Percentiles rank a stretch among this genome's conserved stretches.
Evolutionary conservation across 2,113 vertebrate genomes (phyloP).

Genomic region (Thunnus maccoyii): DNA sequence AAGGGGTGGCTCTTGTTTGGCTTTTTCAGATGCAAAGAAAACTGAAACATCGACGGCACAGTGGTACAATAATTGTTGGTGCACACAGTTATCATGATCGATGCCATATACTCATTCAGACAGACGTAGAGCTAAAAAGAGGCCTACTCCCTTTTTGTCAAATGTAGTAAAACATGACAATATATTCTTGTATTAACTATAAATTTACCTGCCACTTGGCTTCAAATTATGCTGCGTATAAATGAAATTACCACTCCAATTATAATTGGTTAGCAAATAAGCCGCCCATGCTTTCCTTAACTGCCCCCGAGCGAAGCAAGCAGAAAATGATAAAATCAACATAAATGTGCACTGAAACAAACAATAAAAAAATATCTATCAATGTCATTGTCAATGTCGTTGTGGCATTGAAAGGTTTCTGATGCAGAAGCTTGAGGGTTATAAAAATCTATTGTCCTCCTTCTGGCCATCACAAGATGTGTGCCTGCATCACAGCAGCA

Average conservation of each 20-base stretch:
- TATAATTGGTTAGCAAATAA: slow-evolving; percentile 7
- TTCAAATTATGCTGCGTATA: not conserved
- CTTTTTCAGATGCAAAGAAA: not conserved
- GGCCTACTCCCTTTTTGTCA: no score
- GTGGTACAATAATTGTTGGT: not conserved
- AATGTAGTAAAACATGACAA: no score
- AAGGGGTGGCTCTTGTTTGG: slow-evolving; percentile 2
- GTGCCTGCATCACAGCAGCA: slow-evolving; percentile 48
- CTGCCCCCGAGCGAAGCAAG: not conserved
- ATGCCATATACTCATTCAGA: no score
- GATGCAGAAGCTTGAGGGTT: slow-evolving; percentile 2
- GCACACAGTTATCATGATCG: no score
- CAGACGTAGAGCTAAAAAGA: no score
- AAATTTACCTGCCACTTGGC: no score
- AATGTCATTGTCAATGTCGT: not conserved
- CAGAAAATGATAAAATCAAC: not conserved
- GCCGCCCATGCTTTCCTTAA: not conserved
- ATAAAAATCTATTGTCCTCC: slow-evolving; percentile 18
- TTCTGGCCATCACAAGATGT: slow-evolving; percentile 39
- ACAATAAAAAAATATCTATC: not conserved
- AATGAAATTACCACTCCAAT: not conserved
- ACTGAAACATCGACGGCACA: not conserved
- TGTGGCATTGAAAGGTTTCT: not conserved
- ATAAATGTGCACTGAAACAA: not conserved
- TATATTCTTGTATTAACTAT: no score